Conservation (phyloP, 2,888 invertebrate genomes). For the Liopterus haemorrhoidalis region DNA sequence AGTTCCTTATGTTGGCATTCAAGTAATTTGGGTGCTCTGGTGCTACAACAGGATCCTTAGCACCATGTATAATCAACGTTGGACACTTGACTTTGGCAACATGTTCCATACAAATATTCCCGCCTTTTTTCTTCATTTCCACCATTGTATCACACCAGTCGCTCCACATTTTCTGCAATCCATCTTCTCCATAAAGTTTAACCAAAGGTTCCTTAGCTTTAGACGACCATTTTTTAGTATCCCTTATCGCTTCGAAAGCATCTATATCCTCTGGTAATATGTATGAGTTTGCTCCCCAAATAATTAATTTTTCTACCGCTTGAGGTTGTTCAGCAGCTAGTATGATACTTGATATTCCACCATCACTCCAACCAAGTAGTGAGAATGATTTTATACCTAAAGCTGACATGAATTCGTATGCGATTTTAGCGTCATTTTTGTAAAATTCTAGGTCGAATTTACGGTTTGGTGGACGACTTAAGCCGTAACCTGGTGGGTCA, state of each 20-base stretch:
- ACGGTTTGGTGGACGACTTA: constrained; percentile 70
- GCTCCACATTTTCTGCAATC: constrained; percentile 63
- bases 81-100: constrained; percentile 64
- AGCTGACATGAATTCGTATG: constrained; percentile 66
- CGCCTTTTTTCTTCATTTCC: constrained; percentile 54
- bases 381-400: constrained; percentile 65
- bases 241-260: constrained; percentile 58
- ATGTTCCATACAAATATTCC: constrained; percentile 65
- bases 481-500: constrained; percentile 87
- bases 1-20: constrained; percentile 57
- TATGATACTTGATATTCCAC: constrained; percentile 72
- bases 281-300: constrained; percentile 75
- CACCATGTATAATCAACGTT: constrained; percentile 77
- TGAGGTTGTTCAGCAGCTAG: constrained; percentile 66
- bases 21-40: constrained; percentile 68
- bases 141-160: constrained; percentile 65
- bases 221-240: constrained; percentile 73
- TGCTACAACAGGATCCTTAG: constrained; percentile 73
- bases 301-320: constrained; percentile 62
- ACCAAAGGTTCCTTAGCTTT: constrained; percentile 68
- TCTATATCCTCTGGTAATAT: constrained; percentile 62
- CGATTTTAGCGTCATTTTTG: constrained; percentile 66
- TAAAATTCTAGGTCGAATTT: constrained; percentile 66
- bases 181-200: constrained; percentile 66
- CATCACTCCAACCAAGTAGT: constrained; percentile 85